phyloP scores from a whole-genome alignment of 2,113 vertebrate species.

The Albula glossodonta region DNA sequence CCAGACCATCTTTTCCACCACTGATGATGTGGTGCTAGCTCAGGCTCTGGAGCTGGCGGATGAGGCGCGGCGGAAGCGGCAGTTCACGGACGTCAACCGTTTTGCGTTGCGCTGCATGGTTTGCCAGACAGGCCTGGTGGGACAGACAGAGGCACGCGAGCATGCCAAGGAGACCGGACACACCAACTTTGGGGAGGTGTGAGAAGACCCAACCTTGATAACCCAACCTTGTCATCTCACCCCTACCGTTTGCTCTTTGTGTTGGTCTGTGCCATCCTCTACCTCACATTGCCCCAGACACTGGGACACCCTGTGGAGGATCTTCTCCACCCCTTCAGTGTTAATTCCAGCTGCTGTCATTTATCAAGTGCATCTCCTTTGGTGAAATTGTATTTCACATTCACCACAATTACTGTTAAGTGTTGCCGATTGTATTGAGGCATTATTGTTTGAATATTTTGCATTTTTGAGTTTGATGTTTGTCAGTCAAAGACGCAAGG shows the following conservation, averaged over 20 bases:
- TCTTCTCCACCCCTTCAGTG: slow-evolving; percentile 30
- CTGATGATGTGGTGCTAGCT: slow-evolving; percentile 86
- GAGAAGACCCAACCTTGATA: slow-evolving; percentile 87
- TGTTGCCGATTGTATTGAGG: neutral
- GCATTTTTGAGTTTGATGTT: neutral
- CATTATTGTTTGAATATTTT: slow-evolving; percentile 8
- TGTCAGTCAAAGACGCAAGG: neutral
- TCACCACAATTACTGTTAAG: neutral
- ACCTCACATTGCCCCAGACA: slow-evolving; percentile 76
- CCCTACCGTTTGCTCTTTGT: neutral
- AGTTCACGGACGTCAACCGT: slow-evolving; percentile 91
- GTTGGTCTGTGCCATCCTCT: slow-evolving; percentile 73
- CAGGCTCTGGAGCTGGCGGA: slow-evolving; percentile 93
- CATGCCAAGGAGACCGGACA: slow-evolving; percentile 96
- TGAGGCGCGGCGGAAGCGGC: slow-evolving; percentile 87
- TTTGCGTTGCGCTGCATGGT: slow-evolving; percentile 93
- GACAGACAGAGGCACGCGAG: slow-evolving; percentile 90
- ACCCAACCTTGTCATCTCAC: slow-evolving; percentile 84
- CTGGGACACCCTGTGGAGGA: slow-evolving; percentile 44
- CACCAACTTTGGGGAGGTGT: slow-evolving; percentile 96
- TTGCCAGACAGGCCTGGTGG: slow-evolving; percentile 92
- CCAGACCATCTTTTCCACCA: slow-evolving; percentile 88
- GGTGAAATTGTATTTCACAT: neutral
- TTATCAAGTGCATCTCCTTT: slow-evolving; percentile 5
- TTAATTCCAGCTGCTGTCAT: neutral